phyloP scores from a whole-genome alignment of 2,113 vertebrate species.

The Strix aluco region DNA sequence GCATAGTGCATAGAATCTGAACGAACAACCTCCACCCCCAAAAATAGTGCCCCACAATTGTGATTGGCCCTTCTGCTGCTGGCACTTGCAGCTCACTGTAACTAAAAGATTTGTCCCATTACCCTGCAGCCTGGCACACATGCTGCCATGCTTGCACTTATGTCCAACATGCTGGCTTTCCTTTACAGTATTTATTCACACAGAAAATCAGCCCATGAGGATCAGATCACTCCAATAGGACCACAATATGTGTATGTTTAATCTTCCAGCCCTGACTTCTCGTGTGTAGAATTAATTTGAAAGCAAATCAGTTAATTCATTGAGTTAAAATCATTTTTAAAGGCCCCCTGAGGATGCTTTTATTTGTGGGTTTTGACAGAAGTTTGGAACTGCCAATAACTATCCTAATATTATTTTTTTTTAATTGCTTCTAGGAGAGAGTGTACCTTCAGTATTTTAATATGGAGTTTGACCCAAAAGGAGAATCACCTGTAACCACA shows the following conservation, averaged over 20 bases:
- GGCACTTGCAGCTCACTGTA: background rate
- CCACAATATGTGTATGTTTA: background rate
- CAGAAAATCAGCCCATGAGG: background rate
- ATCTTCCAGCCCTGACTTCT: background rate
- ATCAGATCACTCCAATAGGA: background rate
- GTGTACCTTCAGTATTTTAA: background rate
- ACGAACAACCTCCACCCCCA: background rate
- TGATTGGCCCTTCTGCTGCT: background rate
- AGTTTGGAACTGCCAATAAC: background rate
- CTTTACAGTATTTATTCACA: too few relatives aligned
- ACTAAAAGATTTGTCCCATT: background rate
- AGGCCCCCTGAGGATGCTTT: background rate
- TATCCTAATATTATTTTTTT: background rate
- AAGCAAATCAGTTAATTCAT: background rate
- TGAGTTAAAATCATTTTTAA: background rate
- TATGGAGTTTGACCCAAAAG: background rate
- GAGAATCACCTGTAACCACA: background rate
- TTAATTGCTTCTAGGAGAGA: background rate
- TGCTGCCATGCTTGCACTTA: background rate
- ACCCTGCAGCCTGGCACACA: background rate
- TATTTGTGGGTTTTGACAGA: background rate
- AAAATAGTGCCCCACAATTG: background rate
- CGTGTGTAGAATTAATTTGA: background rate
- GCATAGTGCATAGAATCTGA: fast-evolving
- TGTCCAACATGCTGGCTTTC: background rate